Evolutionary conservation across 2,888 invertebrate genomes (phyloP), one percentile per base, ranked within the genome.

Genomic region (Perizoma flavofasciatum): DNA sequence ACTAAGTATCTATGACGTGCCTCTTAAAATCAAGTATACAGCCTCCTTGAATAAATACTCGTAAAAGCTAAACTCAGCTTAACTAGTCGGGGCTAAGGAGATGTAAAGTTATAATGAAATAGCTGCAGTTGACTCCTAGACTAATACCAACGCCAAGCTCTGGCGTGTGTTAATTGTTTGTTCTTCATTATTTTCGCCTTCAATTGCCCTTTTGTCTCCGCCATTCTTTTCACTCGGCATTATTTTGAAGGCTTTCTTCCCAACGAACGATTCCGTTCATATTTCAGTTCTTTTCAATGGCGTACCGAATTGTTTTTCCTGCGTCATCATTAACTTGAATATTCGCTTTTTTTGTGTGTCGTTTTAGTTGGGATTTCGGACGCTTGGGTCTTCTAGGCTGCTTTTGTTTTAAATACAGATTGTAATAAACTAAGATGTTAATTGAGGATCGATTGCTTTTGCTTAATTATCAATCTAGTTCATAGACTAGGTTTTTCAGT

Each of bases 151-250:
- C 68, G 65, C 68, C 67, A 62, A 70, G 73, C 72, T 74, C 75
- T 73, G 78, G 76, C 83, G 85, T 85, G 89, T 91, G 89, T 89
- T 91, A 91, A 92, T 91, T 92, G 90, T 92, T 90, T 89, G 88
- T 88, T 85, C 79, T 86, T 85, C 89, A 91, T 92, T 91, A 92
- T 90, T 86, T 86, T 86, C 85, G 81, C 83, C 89, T 92, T 92
- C 91, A 92, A 91, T 91, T 92, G 89, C 91, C 91, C 85, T 82
- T 88, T 92, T 92, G 91, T 92, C 77, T 81, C 59, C 60, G 5
- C 81, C 73, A 85, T 88, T 89, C 86, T 86, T 84, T 84, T 83
- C 85, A 81, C 74, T 79, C 78, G 77, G 80, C 82, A 88, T 89
- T 86, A 89, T 89, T 85, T 83, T 73, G 81, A 82, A 81, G 82